Conservation (phyloP, 2,888 invertebrate genomes). For the Nymphalis urticae region DNA sequence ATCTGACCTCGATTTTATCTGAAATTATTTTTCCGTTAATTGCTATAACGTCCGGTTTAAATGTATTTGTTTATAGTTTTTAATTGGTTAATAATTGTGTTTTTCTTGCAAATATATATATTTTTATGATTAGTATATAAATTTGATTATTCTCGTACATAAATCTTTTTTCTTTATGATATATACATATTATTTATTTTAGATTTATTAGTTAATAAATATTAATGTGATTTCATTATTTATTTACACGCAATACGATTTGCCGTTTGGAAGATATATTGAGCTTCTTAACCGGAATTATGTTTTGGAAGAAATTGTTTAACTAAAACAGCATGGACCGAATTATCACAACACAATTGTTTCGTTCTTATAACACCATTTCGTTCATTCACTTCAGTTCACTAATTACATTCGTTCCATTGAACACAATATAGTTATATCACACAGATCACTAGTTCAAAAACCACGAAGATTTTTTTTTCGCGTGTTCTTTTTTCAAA, state of each 20-base stretch:
- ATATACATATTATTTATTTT: conserved; percentile 1
- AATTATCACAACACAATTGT: conserved; percentile 20
- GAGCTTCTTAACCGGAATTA: conserved; percentile 16
- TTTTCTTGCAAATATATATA: not conserved
- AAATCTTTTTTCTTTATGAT: conserved; percentile 3
- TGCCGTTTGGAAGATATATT: conserved; percentile 25
- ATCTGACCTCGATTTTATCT: conserved; percentile 33
- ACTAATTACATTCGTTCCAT: conserved; percentile 7
- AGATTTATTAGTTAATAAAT: not conserved
- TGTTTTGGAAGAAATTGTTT: conserved; percentile 29
- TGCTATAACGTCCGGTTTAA: conserved; percentile 26
- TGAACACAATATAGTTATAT: conserved; percentile 11
- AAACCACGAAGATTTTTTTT: conserved; percentile 12
- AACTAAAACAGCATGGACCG: not conserved
- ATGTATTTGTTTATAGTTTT: conserved; percentile 6
- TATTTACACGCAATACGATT: not conserved
- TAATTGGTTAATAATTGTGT: conserved; percentile 9
- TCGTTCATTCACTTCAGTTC: conserved; percentile 18
- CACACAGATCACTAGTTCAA: conserved; percentile 19
- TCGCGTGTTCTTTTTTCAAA: conserved; percentile 54
- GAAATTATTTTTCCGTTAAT: conserved; percentile 31
- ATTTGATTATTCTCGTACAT: conserved; percentile 3
- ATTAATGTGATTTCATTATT: not conserved
- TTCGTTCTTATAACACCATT: conserved; percentile 4
- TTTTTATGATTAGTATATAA: not conserved